Evolutionary conservation across 35 echinoderm and acorn worm genomes (phyloP), one percentile per base, ranked within the genome.

Genomic region (Diadema setosum): DNA sequence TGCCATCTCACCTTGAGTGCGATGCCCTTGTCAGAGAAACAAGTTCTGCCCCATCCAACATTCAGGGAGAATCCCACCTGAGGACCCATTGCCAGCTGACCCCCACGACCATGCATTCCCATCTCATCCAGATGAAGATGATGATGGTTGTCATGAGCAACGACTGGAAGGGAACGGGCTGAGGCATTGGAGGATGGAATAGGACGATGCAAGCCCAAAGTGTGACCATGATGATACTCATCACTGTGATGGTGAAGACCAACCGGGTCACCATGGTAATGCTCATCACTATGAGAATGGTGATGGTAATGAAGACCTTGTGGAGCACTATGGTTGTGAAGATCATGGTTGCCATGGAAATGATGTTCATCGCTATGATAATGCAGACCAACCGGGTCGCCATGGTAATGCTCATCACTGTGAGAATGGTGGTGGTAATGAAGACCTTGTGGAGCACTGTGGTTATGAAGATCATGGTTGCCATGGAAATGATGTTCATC

Each of bases 21-120:
- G 0, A 92, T 42, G 26, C 87, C 81, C 70, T 92, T 86, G 42
- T 92, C 90, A 2, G 20, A 31, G 7, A 58, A 36, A 65, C 90
- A 92, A 70, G 69, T 92, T 32, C 70, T 81, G 12, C 90, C 90
- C 85, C 84, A 92, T 45, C 80, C 73, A 56, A 61, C 65, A 24
- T 34, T 63, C 23, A 92, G 26, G 26, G 29, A 74, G 49, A 83
- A 84, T 11, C 24, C 21, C 0, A 70, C 88, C 45, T 70, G 64
- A 18, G 88, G 81, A n/a, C 81, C 81, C 9, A 21, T 67, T 16
- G 30, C 25, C 9, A 34, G 27, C 20, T 14, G 7, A 3, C 26
- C 26, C 1, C 58, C 58, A 63, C 31, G 58, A 26, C 63, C 63
- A 67, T 67, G 63, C 8, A 34, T n/a, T n/a, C n/a, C n/a, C n/a